Evolutionary conservation across 2,888 invertebrate species (phyloP), one percentile per base, ranked within the genome.

Genomic region (Notodonta ziczac): DNA sequence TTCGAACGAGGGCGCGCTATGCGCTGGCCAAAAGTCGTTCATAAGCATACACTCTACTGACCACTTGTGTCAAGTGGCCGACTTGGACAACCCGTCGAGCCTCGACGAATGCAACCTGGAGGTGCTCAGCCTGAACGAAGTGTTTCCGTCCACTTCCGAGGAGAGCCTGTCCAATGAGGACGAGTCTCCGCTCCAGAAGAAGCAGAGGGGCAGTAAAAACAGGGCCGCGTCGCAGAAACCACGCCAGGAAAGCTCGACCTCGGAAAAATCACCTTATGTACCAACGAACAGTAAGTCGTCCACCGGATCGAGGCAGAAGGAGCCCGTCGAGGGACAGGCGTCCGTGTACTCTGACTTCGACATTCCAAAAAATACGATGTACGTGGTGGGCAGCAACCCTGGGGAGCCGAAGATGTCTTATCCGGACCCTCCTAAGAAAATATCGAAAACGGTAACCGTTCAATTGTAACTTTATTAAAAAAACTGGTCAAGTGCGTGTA

Each of bases 41-140:
- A 93, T 93, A 72, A 92, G 92, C 77, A 93, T 93, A 76, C 93
- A 93, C 65, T 93, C 93, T 35, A 93, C 93, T 44, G 93, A 93
- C 73, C 91, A 89, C n/a, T 80, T 90, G 62, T 91, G 89, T 75
- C 90, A 90, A 83, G 79, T 90, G 61, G 78, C 84, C 5, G 88
- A 88, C 57, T 71, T 75, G 10, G 84, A 85, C 48, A 87, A 82
- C 61, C 66, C 82, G 4, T 66, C 78, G 13, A 86, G 82, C 67
- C 78, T 88, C 12, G 91, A 90, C 14, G 91, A 91, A 71, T 92
- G 92, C 70, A 92, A 92, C 77, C 81, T 93, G 12, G 93, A 93
- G 81, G 89, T 93, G 8, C 77, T 93, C 35, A 93, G 90, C 62
- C 80, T 91, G 4, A 93, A 92, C 78, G 90, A 92, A 69, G 91